phyloP scores from a whole-genome alignment of 2,113 vertebrate species.

The Polypterus senegalus region DNA sequence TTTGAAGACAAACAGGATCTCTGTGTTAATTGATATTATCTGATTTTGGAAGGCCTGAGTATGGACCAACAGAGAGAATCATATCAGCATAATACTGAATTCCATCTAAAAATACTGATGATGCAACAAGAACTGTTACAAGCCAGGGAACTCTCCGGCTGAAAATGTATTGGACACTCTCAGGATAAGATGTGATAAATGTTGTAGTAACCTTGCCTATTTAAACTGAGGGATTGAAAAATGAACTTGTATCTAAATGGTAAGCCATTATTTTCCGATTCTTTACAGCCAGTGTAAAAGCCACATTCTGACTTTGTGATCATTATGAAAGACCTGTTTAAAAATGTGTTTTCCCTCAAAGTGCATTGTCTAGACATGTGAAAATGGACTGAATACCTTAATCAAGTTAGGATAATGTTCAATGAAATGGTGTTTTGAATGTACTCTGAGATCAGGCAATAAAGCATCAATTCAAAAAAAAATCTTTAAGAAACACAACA shows the following conservation, averaged over 20 bases:
- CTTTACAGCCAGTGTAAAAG: conserved; percentile 7
- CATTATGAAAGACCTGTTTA: background rate
- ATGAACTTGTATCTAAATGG: conserved; percentile 11
- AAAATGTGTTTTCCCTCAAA: conserved; percentile 1
- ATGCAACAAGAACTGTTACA: conserved; percentile 12
- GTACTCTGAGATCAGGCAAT: background rate
- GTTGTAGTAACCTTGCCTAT: conserved; percentile 5
- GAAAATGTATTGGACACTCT: conserved; percentile 14
- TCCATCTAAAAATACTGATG: conserved; percentile 20
- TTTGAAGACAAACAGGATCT: conserved; percentile 22
- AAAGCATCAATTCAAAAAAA: too few relatives aligned
- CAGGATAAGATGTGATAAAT: conserved; percentile 6
- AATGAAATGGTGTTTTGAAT: background rate
- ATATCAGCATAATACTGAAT: conserved; percentile 12
- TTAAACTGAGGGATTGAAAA: conserved; percentile 14
- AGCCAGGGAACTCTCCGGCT: too few relatives aligned
- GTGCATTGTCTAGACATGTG: background rate
- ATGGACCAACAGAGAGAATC: conserved; percentile 14
- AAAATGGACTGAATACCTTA: background rate
- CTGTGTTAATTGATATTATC: conserved; percentile 14
- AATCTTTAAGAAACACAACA: too few relatives aligned
- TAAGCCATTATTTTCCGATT: conserved; percentile 14
- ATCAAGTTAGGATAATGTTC: background rate
- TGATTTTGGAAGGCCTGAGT: conserved; percentile 15
- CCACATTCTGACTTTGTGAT: conserved; percentile 16